Percentiles rank a stretch among this genome's conserved stretches.
Evolutionary conservation across 1,140 invertebrate genomes (phyloP).

Genomic region (Papilio polyxenes): DNA sequence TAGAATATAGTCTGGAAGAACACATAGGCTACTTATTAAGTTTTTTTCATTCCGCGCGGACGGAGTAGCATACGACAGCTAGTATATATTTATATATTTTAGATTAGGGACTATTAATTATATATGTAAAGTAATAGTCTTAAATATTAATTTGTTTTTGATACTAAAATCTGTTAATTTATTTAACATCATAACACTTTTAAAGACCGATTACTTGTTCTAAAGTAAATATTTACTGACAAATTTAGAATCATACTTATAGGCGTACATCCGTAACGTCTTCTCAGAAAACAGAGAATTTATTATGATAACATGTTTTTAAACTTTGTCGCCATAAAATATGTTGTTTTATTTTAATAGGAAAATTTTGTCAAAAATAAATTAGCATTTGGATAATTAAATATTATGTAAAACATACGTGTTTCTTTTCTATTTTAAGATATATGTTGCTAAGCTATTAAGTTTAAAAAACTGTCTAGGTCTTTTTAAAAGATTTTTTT

Average conservation of each 20-base stretch:
- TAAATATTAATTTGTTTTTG: conserved; percentile 15
- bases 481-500: too few relatives aligned
- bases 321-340: conserved; percentile 2
- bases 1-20: too few relatives aligned
- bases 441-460: not conserved
- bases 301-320: conserved; percentile 24
- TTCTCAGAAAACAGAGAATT: conserved; percentile 24
- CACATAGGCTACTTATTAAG: too few relatives aligned
- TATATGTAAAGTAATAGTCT: not conserved
- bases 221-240: conserved; percentile 28
- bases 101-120: too few relatives aligned
- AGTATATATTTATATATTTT: too few relatives aligned
- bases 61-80: too few relatives aligned
- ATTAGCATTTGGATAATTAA: conserved; percentile 10
- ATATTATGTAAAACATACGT: not conserved
- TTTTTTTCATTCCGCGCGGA: too few relatives aligned
- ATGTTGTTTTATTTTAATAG: conserved; percentile 6
- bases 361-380: not conserved
- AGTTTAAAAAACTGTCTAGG: too few relatives aligned
- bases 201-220: not conserved
- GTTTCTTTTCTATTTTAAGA: not conserved
- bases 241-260: not conserved
- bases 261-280: conserved; percentile 27
- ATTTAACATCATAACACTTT: not conserved
- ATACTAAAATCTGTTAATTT: not conserved